A percentile compares a stretch with the other conserved stretches of the same genome.
These are phyloP conservation scores for Bryconaethiops microstoma DNA, from an alignment of 2,797 vertebrate genomes.

Conservation along the genomic window DNA sequence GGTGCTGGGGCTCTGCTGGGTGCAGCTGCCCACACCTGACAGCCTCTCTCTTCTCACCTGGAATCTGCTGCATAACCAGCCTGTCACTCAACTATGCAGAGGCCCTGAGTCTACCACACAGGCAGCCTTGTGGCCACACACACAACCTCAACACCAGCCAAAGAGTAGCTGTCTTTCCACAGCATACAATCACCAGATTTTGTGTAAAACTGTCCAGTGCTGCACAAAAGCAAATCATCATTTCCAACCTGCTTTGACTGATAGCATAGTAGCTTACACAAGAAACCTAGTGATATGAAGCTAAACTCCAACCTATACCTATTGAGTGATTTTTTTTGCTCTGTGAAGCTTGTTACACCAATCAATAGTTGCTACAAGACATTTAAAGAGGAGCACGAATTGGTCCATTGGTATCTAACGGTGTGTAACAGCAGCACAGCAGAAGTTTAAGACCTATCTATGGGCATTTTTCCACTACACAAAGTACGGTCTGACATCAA, in stretches of 20 bases:
- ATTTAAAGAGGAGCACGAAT: not conserved
- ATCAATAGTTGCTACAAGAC: not conserved
- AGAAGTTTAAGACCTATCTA: too few species aligned
- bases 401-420: not conserved
- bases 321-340: not conserved
- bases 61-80: constrained; percentile 59
- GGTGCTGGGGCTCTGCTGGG: constrained; percentile 73
- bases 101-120: constrained; percentile 35
- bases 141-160: constrained; percentile 22
- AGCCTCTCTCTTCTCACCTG: constrained; percentile 54
- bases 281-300: too few species aligned
- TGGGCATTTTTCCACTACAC: too few species aligned
- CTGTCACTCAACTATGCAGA: constrained; percentile 60
- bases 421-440: not conserved
- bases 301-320: not conserved
- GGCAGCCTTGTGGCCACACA: constrained; percentile 37
- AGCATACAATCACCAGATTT: constrained; percentile 38
- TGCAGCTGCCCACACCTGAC: constrained; percentile 61
- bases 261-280: too few species aligned
- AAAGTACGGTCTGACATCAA: too few species aligned
- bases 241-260: too few species aligned
- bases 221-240: not conserved
- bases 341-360: not conserved
- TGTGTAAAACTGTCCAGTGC: constrained; percentile 10
- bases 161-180: constrained; percentile 34